Conservation (phyloP, 2,113 vertebrate species). For the Cephalopholis sonnerati region DNA sequence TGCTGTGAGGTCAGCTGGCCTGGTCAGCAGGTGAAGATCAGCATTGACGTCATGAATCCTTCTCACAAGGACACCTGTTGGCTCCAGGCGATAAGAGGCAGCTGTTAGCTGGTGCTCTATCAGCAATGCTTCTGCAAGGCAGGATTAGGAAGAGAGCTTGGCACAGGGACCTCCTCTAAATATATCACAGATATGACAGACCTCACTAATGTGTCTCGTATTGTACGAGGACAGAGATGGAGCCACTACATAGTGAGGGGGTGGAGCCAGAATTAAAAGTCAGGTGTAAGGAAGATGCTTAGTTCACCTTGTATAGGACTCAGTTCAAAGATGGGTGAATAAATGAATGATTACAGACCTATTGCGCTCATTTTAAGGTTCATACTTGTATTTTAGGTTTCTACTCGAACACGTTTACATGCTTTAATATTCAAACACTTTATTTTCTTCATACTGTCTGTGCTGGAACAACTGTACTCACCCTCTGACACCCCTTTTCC, state of each 20-base stretch:
- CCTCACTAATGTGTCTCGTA: background rate
- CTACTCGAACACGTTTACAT: too few species aligned
- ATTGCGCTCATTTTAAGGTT: too few species aligned
- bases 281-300: background rate
- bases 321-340: background rate
- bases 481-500: too few species aligned
- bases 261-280: background rate
- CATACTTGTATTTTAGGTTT: too few species aligned
- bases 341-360: background rate
- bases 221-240: background rate
- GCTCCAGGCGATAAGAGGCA: conserved; percentile 74
- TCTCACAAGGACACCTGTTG: conserved; percentile 84
- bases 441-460: too few species aligned
- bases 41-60: conserved; percentile 77
- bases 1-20: conserved; percentile 27
- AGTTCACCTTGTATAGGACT: too few species aligned
- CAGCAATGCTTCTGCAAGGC: conserved; percentile 45
- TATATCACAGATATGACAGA: conserved; percentile 39
- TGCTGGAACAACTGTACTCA: too few species aligned
- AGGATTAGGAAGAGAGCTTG: conserved; percentile 41
- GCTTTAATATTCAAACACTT: too few species aligned
- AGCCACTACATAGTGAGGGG: background rate
- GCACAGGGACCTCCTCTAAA: conserved; percentile 26
- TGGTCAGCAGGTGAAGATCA: conserved; percentile 82
- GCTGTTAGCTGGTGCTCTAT: conserved; percentile 50